Base-by-base conservation (phyloP, 2,797 vertebrate genomes). In the Macroramphosus scolopax region DNA sequence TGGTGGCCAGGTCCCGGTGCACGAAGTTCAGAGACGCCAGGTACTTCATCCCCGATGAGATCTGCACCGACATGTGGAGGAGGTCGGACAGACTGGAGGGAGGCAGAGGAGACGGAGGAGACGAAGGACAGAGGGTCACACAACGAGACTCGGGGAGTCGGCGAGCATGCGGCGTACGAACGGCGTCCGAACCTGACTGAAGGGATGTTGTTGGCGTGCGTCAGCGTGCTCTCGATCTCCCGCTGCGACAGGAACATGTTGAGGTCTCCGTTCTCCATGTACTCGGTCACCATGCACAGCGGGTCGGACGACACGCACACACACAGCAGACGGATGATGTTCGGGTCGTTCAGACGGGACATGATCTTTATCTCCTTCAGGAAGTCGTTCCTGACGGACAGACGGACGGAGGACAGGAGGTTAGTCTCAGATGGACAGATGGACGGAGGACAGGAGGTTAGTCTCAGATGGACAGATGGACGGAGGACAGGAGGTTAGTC, bases 21-120 rank as follows among this genome's bases (percentile, higher is more conserved):
- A 98, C 96, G 0, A 98, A 98, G 81, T 98, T 97, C 46, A 98
- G 88, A 40, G 93, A 97, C 0, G 95, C 95, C 62, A 98, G 84
- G 65, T 98, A 98, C 77, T 87, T 95, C 96, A 98, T 98, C 68
- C 96, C 96, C 0, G 95, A 97, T 3, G 95, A 91, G 0, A 97
- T 97, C 82, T 98, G 96, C 17, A 88, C 92, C 49, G 92, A 93
- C 93, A 98, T 97, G 82, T 92, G 88, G 55, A 88, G 90, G 77
- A 97, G 90, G 72, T 91, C 86, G 2, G 80, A 81, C 34, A 83
- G 65, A 51, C 76, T 55, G 63, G 2, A 51, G 13, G 35, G 32
- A 10, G 6, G n/a, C n/a, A n/a, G n/a, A n/a, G n/a, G n/a, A n/a
- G n/a, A n/a, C n/a, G n/a, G 32, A 1, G 1, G 29, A 34, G 13